phyloP scores from a whole-genome alignment of 2,113 vertebrate species.

The Heteronetta atricapilla region DNA sequence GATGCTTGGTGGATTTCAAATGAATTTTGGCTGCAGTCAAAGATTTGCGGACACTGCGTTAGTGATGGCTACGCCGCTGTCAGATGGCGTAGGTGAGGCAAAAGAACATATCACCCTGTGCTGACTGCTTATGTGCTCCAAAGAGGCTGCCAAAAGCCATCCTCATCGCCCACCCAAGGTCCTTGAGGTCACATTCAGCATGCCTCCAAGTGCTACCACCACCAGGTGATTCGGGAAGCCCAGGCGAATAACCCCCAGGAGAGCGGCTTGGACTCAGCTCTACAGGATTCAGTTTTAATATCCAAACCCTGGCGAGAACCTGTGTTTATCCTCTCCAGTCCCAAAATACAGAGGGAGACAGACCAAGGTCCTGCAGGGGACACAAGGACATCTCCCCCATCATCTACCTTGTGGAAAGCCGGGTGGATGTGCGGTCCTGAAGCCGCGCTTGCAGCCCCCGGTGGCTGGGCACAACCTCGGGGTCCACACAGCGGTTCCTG shows the following conservation, averaged over 20 bases:
- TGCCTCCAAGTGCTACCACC: neutral
- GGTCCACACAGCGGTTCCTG: too few species aligned
- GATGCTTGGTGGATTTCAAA: neutral
- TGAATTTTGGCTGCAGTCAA: too few species aligned
- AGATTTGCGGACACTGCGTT: too few species aligned
- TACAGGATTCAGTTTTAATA: neutral
- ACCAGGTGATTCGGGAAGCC: neutral
- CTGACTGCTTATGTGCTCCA: too few species aligned
- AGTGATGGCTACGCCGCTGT: neutral
- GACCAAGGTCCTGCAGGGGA: neutral
- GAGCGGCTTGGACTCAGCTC: neutral
- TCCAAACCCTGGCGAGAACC: accelerated
- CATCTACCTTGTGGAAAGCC: neutral
- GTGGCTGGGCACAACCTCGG: neutral
- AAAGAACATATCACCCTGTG: accelerated
- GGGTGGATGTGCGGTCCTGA: accelerated
- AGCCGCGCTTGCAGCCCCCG: neutral
- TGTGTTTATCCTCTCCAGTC: neutral
- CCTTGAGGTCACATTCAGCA: neutral
- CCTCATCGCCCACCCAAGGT: accelerated
- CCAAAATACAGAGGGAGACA: neutral
- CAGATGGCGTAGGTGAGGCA: neutral
- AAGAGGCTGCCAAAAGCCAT: neutral
- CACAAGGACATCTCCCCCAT: neutral
- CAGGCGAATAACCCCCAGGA: accelerated